Evolutionary conservation across 2,113 vertebrate species (phyloP).

Genomic region (Atlantisia rogersi): DNA sequence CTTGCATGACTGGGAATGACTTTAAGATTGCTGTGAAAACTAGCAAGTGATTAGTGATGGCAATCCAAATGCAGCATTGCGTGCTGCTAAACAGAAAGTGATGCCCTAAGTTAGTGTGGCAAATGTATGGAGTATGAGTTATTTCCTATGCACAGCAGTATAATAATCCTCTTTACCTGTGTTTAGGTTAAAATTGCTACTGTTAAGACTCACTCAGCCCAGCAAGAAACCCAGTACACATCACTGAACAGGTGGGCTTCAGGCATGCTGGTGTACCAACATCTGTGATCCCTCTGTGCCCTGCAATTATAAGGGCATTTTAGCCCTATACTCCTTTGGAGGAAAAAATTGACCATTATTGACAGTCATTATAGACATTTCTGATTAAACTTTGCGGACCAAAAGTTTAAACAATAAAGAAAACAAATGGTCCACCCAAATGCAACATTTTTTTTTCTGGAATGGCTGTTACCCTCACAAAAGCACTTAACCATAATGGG

Average conservation of each 20-base stretch:
- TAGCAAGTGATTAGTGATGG: neutral
- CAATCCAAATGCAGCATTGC: neutral
- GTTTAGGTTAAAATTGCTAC: neutral
- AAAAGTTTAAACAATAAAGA: neutral
- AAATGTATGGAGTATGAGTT: neutral
- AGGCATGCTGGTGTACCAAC: neutral
- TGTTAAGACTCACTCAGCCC: neutral
- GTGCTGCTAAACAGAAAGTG: neutral
- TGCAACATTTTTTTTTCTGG: neutral
- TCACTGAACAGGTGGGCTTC: neutral
- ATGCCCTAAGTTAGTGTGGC: fast-evolving
- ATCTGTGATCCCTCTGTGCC: neutral
- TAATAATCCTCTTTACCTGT: neutral
- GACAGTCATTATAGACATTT: neutral
- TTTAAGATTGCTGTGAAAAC: neutral
- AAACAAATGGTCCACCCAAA: neutral
- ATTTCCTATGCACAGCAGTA: neutral
- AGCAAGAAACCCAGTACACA: neutral
- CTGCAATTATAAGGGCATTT: fast-evolving
- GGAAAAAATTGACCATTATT: neutral
- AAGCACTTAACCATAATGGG: neutral
- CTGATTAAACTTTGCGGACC: neutral
- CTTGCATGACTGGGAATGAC: neutral
- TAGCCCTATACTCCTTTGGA: neutral
- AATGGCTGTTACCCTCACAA: neutral